Conservation (phyloP, 1,140 invertebrate species). For the Galleria mellonella region DNA sequence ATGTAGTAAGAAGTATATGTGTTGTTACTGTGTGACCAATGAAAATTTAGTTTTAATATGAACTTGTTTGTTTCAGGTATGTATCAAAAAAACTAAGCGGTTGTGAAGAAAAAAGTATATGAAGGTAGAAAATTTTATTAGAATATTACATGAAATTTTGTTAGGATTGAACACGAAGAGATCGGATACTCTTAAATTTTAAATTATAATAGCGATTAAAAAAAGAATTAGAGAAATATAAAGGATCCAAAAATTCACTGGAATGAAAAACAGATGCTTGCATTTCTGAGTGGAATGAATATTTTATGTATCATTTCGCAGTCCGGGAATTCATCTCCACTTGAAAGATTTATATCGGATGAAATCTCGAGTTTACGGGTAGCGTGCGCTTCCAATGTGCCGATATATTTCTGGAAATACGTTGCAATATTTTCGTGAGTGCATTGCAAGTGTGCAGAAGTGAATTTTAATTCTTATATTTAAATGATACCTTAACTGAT, state of each 20-base stretch:
- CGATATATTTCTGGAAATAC: conserved; percentile 36
- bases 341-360: conserved; percentile 64
- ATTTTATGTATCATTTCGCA: conserved; percentile 68
- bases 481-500: neutral
- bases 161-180: conserved; percentile 3
- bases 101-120: conserved; percentile 5
- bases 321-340: conserved; percentile 56
- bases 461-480: conserved; percentile 7
- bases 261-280: conserved; percentile 51
- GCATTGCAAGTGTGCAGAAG: conserved; percentile 11
- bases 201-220: neutral
- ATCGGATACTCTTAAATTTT: conserved; percentile 6
- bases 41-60: too few species aligned
- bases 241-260: conserved; percentile 13
- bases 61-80: conserved; percentile 25
- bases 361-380: conserved; percentile 53
- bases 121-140: neutral
- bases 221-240: conserved; percentile 11
- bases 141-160: neutral
- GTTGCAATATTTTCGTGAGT: conserved; percentile 32
- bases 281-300: conserved; percentile 59
- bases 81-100: conserved; percentile 9
- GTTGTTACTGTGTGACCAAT: too few species aligned
- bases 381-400: conserved; percentile 37
- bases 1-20: too few species aligned